Evolutionary conservation across 1,140 invertebrate species (phyloP).

Genomic region (Cephus cinctus): DNA sequence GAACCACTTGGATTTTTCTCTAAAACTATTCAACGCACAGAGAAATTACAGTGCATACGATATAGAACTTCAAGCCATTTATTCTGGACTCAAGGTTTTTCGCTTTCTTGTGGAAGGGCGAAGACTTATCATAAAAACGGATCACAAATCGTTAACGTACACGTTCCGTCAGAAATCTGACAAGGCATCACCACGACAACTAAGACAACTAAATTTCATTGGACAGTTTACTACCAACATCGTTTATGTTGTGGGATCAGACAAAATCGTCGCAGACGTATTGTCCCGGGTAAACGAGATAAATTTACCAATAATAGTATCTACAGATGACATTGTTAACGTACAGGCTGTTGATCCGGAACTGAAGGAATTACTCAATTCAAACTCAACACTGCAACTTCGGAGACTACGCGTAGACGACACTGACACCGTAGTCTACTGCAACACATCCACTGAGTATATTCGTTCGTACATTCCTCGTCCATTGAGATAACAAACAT

Average conservation of each 20-base stretch:
- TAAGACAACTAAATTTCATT: too few species aligned
- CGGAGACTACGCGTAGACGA: constrained; percentile 20
- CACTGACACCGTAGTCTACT: too few species aligned
- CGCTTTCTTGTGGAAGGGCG: constrained; percentile 24
- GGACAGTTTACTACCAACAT: too few species aligned
- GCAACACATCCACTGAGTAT: constrained; percentile 9
- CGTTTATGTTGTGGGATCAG: constrained; percentile 19
- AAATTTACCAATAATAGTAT: constrained; percentile 13
- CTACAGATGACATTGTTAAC: background rate
- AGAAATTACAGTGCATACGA: constrained; percentile 30
- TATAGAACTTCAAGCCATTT: constrained; percentile 30
- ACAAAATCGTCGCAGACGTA: constrained; percentile 22
- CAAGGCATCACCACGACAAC: constrained; percentile 1
- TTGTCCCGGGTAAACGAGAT: constrained; percentile 14
- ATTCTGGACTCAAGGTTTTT: constrained; percentile 31
- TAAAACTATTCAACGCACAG: constrained; percentile 16
- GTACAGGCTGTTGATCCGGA: too few species aligned
- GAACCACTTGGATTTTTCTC: constrained; percentile 15
- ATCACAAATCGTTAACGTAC: constrained; percentile 28
- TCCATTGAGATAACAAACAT: background rate
- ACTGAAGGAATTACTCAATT: too few species aligned
- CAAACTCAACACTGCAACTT: constrained; percentile 20
- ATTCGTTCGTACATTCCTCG: constrained; percentile 26
- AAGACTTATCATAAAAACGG: constrained; percentile 17
- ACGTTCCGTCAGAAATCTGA: too few species aligned